A percentile compares a stretch with the other conserved stretches of the same genome.
These are phyloP conservation scores for Anguilla marmorata DNA, from an alignment of 2,797 vertebrate genomes.

Conservation along the genomic window DNA sequence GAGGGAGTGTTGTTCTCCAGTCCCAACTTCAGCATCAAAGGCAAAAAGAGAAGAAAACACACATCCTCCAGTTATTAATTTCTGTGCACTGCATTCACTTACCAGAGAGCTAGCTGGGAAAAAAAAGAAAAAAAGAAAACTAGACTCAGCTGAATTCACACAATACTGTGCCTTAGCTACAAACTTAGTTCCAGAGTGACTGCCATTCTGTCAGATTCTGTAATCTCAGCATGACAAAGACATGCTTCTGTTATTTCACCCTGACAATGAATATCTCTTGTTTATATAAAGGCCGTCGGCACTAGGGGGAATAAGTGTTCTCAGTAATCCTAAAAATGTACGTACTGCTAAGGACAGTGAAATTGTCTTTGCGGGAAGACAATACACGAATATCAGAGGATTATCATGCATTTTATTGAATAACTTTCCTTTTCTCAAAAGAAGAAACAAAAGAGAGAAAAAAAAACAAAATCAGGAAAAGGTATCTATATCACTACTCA, in stretches of 20 bases:
- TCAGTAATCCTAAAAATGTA: background rate
- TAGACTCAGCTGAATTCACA: background rate
- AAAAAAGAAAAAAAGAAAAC: background rate
- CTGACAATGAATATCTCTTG: background rate
- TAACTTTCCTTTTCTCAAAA: background rate
- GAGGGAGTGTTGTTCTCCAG: background rate
- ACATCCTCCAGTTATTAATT: conserved; percentile 8
- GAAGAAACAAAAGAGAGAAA: background rate
- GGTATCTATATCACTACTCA: background rate
- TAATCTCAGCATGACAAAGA: background rate
- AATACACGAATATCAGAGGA: background rate
- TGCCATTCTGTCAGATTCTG: background rate
- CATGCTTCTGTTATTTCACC: background rate
- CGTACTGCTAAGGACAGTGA: background rate
- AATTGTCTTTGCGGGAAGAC: background rate
- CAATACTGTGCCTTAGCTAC: background rate
- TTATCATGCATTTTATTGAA: background rate
- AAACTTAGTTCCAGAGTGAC: background rate
- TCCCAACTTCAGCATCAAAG: conserved; percentile 15
- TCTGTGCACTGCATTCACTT: background rate
- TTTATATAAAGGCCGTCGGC: background rate
- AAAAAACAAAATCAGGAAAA: background rate
- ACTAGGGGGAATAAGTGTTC: background rate
- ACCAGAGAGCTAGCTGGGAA: background rate
- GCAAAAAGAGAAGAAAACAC: background rate